phyloP scores from a whole-genome alignment of 2,797 vertebrate species.

The Phyllotis vaccarum region DNA sequence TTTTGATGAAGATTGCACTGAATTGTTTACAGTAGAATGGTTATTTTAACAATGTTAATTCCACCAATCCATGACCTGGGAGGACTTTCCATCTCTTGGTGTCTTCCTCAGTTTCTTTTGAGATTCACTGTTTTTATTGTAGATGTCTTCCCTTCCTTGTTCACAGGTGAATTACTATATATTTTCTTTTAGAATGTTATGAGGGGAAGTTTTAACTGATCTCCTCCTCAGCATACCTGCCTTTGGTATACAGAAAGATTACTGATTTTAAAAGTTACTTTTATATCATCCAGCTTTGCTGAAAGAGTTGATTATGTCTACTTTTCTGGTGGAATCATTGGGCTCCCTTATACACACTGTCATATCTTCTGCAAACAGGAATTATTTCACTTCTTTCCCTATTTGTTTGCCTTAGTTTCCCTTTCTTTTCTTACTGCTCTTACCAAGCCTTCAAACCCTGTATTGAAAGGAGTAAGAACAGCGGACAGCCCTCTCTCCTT shows the following conservation, averaged over 20 bases:
- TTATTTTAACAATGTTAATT: background rate
- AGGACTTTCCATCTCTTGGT: background rate
- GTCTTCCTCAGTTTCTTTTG: background rate
- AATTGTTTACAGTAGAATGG: background rate
- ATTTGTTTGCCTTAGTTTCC: background rate
- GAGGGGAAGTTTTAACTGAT: background rate
- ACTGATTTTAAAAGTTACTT: background rate
- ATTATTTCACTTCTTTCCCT: background rate
- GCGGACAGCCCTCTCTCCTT: background rate
- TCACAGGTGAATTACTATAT: background rate
- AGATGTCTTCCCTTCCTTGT: background rate
- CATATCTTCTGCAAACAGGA: background rate
- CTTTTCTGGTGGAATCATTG: background rate
- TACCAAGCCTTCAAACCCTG: background rate
- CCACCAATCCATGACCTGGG: background rate
- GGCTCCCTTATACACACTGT: background rate
- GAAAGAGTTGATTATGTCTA: background rate
- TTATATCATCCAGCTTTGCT: background rate
- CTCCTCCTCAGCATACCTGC: background rate
- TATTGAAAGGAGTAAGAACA: background rate
- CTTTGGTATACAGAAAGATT: background rate
- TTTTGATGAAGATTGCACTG: background rate
- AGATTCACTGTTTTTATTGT: background rate
- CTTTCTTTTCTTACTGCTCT: background rate
- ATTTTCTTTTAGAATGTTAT: background rate